These are phyloP conservation scores for Origma solitaria DNA, from an alignment of 2,113 vertebrate genomes.

Conservation along the genomic window DNA sequence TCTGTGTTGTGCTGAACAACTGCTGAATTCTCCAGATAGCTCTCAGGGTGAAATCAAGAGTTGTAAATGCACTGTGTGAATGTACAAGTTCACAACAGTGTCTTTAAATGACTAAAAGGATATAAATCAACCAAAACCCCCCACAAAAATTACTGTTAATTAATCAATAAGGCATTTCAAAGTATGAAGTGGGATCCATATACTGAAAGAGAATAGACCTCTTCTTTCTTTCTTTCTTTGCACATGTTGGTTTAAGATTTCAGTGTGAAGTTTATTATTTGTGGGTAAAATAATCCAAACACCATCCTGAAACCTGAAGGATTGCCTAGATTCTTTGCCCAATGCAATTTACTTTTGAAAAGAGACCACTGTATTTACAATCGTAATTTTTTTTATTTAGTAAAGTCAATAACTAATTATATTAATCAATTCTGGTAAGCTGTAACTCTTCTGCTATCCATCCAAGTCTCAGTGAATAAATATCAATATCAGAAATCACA, in stretches of 20 bases:
- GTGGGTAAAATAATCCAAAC: background rate
- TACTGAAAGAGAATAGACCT: background rate
- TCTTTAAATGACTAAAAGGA: background rate
- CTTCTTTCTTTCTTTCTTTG: background rate
- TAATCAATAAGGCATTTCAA: background rate
- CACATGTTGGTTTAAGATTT: background rate
- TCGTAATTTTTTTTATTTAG: background rate
- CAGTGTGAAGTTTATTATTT: background rate
- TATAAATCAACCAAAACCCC: background rate
- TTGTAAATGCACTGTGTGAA: background rate
- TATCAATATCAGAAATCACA: background rate
- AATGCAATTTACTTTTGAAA: background rate
- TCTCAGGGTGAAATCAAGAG: background rate
- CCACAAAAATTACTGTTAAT: background rate
- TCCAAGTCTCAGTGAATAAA: background rate
- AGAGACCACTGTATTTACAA: background rate
- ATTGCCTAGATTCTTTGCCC: background rate
- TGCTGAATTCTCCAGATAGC: background rate
- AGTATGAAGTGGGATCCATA: background rate
- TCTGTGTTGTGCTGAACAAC: background rate
- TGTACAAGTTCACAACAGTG: background rate
- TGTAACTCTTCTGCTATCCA: background rate
- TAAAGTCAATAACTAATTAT: background rate
- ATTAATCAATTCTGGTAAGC: background rate
- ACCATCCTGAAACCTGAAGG: background rate